Conservation (phyloP, 2,797 vertebrate genomes). For the Bufotes viridis region DNA sequence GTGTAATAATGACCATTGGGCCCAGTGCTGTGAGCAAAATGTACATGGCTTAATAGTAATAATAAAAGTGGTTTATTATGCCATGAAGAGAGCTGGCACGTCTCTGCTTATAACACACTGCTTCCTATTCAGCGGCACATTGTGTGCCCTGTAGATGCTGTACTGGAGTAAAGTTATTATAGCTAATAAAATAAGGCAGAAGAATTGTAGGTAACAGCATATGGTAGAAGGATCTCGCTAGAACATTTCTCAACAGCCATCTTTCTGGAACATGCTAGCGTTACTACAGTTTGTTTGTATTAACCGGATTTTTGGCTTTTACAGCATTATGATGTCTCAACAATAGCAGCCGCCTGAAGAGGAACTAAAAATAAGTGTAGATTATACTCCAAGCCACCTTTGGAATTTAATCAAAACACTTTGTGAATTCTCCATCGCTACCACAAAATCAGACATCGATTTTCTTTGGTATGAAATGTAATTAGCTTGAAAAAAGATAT, state of each 20-base stretch:
- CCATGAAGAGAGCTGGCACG: background rate
- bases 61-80: background rate
- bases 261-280: background rate
- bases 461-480: background rate
- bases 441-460: background rate
- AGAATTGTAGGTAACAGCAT: background rate
- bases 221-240: conserved; percentile 10
- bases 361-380: conserved; percentile 5
- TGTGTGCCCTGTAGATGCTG: background rate
- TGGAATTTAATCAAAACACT: conserved; percentile 6
- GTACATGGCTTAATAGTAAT: background rate
- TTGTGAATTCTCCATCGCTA: background rate
- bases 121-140: background rate
- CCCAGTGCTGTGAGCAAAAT: background rate
- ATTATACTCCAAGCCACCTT: background rate
- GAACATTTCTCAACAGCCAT: background rate
- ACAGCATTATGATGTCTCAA: background rate
- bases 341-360: conserved; percentile 16
- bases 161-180: conserved; percentile 19
- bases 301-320: background rate
- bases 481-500: background rate
- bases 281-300: conserved; percentile 25
- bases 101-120: background rate
- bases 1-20: background rate
- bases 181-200: conserved; percentile 19